These are phyloP conservation scores for Euura lappo DNA, from an alignment of 1,140 invertebrate genomes.

Conservation along the genomic window DNA sequence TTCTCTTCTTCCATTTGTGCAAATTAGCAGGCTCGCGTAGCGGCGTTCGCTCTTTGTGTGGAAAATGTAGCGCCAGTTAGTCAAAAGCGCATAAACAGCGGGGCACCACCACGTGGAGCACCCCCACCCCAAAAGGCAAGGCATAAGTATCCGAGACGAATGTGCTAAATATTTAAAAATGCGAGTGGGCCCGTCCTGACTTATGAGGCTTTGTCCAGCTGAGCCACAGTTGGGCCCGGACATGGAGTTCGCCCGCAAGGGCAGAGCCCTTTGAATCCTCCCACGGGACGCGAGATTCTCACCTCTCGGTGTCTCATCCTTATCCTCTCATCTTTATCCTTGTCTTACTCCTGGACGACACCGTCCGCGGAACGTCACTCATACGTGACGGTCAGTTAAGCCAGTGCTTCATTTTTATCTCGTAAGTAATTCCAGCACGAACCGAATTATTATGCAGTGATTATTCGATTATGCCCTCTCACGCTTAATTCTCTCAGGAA, in stretches of 20 bases:
- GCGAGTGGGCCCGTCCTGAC: conserved; percentile 14
- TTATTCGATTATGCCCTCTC: background rate
- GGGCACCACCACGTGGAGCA: conserved; percentile 11
- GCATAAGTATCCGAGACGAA: conserved; percentile 25
- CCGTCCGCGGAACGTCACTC: background rate
- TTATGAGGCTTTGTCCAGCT: conserved; percentile 14
- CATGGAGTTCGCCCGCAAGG: background rate
- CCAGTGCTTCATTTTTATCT: background rate
- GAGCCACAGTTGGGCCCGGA: conserved; percentile 2
- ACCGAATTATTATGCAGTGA: background rate
- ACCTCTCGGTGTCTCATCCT: conserved; percentile 2
- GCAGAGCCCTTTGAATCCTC: conserved; percentile 1
- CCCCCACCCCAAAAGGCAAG: conserved; percentile 5
- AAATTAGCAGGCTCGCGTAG: conserved; percentile 29
- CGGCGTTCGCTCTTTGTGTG: conserved; percentile 22
- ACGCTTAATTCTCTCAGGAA: background rate
- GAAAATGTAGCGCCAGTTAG: conserved; percentile 31
- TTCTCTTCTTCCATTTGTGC: conserved; percentile 13
- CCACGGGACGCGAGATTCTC: conserved; percentile 4
- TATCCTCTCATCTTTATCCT: background rate
- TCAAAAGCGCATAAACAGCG: conserved; percentile 20
- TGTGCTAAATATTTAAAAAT: conserved; percentile 18
- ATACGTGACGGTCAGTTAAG: background rate
- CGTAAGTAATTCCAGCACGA: background rate
- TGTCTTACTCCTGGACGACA: background rate